Percentiles rank a stretch among this genome's conserved stretches.
phyloP scores from a whole-genome alignment of 2,888 invertebrate species.

The Lochmaea capreae region DNA sequence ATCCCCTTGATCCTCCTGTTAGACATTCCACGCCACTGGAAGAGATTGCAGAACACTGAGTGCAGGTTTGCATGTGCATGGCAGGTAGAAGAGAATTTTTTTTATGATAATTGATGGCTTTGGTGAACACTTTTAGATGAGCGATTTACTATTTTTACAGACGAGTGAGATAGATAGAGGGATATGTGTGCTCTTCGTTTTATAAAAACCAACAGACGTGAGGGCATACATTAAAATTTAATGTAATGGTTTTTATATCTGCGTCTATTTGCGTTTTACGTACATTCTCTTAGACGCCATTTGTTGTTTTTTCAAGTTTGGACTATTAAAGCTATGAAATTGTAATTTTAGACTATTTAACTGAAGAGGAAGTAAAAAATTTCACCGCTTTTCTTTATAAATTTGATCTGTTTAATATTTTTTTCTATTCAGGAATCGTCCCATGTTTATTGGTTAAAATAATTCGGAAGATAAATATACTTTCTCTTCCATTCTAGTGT shows the following conservation, averaged over 20 bases:
- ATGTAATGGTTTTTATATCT: slow-evolving; percentile 20
- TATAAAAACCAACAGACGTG: slow-evolving; percentile 28
- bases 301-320: not conserved
- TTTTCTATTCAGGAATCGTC: too few relatives aligned
- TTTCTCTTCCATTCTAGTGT: too few relatives aligned
- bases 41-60: slow-evolving; percentile 33
- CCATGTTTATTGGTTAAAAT: too few relatives aligned
- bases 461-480: too few relatives aligned
- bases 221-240: slow-evolving; percentile 34
- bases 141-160: slow-evolving; percentile 36
- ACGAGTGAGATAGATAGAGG: slow-evolving; percentile 18
- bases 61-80: slow-evolving; percentile 36
- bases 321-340: not conserved
- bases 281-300: not conserved
- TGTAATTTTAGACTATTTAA: too few relatives aligned
- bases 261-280: slow-evolving; percentile 3
- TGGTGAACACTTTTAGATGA: slow-evolving; percentile 36
- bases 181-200: slow-evolving; percentile 12
- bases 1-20: not conserved
- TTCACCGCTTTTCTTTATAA: too few relatives aligned
- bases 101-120: slow-evolving; percentile 37
- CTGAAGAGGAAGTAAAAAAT: too few relatives aligned
- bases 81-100: slow-evolving; percentile 33
- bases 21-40: slow-evolving; percentile 10
- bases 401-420: too few relatives aligned